Evolutionary conservation across 1,140 invertebrate genomes (phyloP).

Genomic region (Penaeus vannamei): DNA sequence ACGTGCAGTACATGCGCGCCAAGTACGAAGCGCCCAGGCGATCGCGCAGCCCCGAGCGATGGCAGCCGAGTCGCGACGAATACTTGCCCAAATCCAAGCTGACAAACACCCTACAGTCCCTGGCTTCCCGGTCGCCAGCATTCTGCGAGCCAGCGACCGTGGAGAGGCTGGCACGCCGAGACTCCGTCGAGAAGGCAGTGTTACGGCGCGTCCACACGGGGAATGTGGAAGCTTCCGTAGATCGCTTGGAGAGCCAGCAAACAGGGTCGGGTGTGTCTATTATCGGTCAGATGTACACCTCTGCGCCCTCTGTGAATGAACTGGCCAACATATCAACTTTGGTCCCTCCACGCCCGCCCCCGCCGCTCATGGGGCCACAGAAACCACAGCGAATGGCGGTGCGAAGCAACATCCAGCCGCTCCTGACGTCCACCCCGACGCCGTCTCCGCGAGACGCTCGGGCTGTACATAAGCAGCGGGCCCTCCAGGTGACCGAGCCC

Average conservation of each 20-base stretch:
- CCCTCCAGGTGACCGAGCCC: conserved; percentile 48
- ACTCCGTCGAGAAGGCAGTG: conserved; percentile 65
- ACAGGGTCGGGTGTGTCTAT: conserved; percentile 75
- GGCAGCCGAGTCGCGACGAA: conserved; percentile 74
- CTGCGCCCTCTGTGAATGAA: conserved; percentile 84
- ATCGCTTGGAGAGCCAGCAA: conserved; percentile 54
- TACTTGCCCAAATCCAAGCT: conserved; percentile 90
- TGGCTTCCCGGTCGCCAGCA: conserved; percentile 69
- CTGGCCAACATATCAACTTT: conserved; percentile 82
- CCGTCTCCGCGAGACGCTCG: conserved; percentile 52
- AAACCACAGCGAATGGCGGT: conserved; percentile 75
- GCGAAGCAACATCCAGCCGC: conserved; percentile 70
- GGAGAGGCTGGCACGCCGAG: conserved; percentile 60
- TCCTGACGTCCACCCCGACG: conserved; percentile 66
- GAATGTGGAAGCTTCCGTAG: conserved; percentile 62
- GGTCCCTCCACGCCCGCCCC: conserved; percentile 84
- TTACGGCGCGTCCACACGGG: conserved; percentile 65
- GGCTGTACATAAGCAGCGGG: conserved; percentile 43
- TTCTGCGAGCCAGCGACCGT: conserved; percentile 63
- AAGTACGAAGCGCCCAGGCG: conserved; percentile 65
- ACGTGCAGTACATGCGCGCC: conserved; percentile 74
- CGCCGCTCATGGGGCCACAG: conserved; percentile 73
- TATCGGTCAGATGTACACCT: conserved; percentile 85
- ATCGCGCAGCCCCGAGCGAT: conserved; percentile 63
- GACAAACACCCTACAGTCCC: conserved; percentile 65